Evolutionary conservation across 2,797 vertebrate genomes (phyloP).

Genomic region (Chaetodon trifasciatus): DNA sequence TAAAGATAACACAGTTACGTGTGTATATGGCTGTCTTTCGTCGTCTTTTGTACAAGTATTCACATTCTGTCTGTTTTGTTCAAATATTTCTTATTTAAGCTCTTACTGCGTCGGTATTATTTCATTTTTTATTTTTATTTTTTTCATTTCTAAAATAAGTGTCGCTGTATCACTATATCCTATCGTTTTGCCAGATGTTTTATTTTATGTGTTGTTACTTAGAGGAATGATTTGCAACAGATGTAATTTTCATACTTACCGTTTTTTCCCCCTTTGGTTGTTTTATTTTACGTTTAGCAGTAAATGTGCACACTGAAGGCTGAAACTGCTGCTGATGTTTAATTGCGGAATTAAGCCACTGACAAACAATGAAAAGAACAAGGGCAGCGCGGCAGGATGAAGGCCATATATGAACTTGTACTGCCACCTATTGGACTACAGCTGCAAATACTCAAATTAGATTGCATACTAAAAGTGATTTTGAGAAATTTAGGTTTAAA

Average conservation of each 20-base stretch:
- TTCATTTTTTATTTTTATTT: neutral
- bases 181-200: neutral
- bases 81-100: neutral
- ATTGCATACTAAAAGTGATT: neutral
- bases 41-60: neutral
- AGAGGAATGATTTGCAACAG: neutral
- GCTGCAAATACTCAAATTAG: conserved; percentile 27
- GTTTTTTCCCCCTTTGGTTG: neutral
- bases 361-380: conserved; percentile 27
- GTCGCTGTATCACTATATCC: too few species aligned
- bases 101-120: neutral
- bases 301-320: neutral
- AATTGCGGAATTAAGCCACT: conserved; percentile 8
- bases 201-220: neutral
- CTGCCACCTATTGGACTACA: conserved; percentile 79
- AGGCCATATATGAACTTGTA: conserved; percentile 43
- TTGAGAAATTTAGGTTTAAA: neutral
- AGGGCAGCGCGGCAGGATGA: neutral
- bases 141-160: neutral
- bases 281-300: neutral
- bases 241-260: neutral
- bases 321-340: conserved; percentile 1
- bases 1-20: neutral
- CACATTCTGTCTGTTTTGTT: neutral
- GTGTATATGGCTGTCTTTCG: neutral